Conservation (phyloP, 2,113 vertebrate genomes). For the Lophius piscatorius region DNA sequence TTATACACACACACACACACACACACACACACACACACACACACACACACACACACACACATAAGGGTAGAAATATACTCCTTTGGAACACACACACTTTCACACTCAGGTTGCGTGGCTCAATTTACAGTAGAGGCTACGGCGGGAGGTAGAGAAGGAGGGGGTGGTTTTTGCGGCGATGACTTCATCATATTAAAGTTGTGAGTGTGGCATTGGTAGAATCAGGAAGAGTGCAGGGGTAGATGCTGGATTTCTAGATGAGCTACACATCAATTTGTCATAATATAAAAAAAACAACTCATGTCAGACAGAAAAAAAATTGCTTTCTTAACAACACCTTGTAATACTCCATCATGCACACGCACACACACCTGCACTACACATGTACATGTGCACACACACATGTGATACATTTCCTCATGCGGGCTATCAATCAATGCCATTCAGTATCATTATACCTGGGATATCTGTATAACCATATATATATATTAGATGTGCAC, state of each 20-base stretch:
- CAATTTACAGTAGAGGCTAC: conserved; percentile 27
- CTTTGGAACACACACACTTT: not conserved
- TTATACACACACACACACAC: conserved; percentile 3
- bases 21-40: not conserved
- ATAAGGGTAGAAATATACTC: not conserved
- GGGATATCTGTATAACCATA: conserved; percentile 57
- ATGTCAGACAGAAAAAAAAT: conserved; percentile 75
- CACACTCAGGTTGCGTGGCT: conserved; percentile 37
- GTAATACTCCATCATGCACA: conserved; percentile 73
- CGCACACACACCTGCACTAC: conserved; percentile 14
- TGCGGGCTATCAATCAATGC: conserved; percentile 70
- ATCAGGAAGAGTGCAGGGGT: conserved; percentile 31
- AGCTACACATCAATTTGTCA: conserved; percentile 71
- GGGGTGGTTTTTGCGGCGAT: conserved; percentile 23
- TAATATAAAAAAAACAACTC: conserved; percentile 65
- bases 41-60: not conserved
- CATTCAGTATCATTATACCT: conserved; percentile 59
- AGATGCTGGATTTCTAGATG: conserved; percentile 62
- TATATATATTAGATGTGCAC: conserved; percentile 52
- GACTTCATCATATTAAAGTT: conserved; percentile 74
- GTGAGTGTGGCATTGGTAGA: conserved; percentile 42
- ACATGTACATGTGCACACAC: conserved; percentile 16
- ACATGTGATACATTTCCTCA: conserved; percentile 32
- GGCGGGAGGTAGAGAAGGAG: not conserved
- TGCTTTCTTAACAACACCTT: conserved; percentile 79